Evolutionary conservation across 53 echinoderm and acorn worm genomes (phyloP), one percentile per base, ranked within the genome.

Genomic region (Patiria pectinifera): DNA sequence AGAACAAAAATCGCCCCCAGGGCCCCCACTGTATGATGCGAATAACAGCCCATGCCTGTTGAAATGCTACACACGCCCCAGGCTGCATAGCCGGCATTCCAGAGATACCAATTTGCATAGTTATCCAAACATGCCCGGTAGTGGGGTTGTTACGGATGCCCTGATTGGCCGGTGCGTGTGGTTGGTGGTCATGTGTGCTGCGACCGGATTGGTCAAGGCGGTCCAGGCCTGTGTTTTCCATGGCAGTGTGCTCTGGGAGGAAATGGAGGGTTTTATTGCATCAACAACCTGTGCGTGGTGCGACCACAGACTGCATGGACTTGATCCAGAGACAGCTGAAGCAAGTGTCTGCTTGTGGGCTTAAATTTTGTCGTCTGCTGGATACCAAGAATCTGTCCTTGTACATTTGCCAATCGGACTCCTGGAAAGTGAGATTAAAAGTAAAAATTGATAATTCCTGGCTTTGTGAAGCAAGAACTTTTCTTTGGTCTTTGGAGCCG

Each of bases 71-170:
- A 85, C 92, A 84, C 85, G 62, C 92, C 92, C 85, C 19, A 85
- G 85, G 85, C 87, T 71, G 82, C 93, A 95, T 95, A 89, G 86
- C 91, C 92, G 26, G 72, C 94, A 95, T 95, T 89, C 74, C 86
- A 82, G 43, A 63, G 83, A 92, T 94, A 83, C 90, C 89, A 91
- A 95, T 95, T 95, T 95, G 95, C 94, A 95, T 95, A 94, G 94
- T 89, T 94, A 93, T 87, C 93, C 62, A 93, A 93, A 93, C 93
- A 88, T 87, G 93, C 82, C 87, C 82, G 46, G 83, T 48, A 63
- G 84, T 26, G 43, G 84, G 84, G 24, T 83, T 58, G 58, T 53
- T 58, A 60, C 7, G 71, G 78, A 59, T 15, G 19, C 22, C 19
- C 18, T 81, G 80, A 90, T 90, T 90, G 90, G 90, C 81, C n/a